Evolutionary conservation across 2,797 vertebrate genomes (phyloP).

Genomic region (Echeneis naucrates): DNA sequence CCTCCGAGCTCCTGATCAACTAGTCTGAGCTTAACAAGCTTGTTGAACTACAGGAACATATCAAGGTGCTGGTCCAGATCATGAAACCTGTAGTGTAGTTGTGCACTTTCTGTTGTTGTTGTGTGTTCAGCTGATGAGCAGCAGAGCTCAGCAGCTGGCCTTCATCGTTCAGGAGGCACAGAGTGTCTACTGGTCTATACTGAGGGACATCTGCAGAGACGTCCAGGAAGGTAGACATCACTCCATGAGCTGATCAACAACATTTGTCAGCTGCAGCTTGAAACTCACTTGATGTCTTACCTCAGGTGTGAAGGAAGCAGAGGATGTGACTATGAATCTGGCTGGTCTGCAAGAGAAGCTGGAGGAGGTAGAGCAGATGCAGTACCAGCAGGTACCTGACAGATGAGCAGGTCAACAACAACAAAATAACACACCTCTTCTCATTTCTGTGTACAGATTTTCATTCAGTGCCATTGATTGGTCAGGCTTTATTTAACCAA

Average conservation of each 20-base stretch:
- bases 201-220: conserved; percentile 71
- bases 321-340: conserved; percentile 78
- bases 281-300: neutral
- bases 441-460: too few species aligned
- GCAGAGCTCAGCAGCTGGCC: conserved; percentile 74
- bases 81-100: too few species aligned
- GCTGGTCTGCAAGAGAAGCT: conserved; percentile 72
- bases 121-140: conserved; percentile 67
- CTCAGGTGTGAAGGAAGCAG: conserved; percentile 83
- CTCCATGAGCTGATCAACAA: neutral
- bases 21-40: too few species aligned
- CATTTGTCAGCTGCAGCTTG: neutral
- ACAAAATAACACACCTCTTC: too few species aligned
- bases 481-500: too few species aligned
- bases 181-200: conserved; percentile 81
- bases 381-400: conserved; percentile 68
- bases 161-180: conserved; percentile 74
- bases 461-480: too few species aligned
- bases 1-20: too few species aligned
- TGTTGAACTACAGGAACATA: too few species aligned
- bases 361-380: conserved; percentile 76
- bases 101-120: too few species aligned
- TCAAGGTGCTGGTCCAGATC: too few species aligned
- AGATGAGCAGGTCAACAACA: too few species aligned
- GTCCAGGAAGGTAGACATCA: conserved; percentile 69